phyloP scores from a whole-genome alignment of 2,888 invertebrate genomes.

The Rhagophthalmus giganteus region DNA sequence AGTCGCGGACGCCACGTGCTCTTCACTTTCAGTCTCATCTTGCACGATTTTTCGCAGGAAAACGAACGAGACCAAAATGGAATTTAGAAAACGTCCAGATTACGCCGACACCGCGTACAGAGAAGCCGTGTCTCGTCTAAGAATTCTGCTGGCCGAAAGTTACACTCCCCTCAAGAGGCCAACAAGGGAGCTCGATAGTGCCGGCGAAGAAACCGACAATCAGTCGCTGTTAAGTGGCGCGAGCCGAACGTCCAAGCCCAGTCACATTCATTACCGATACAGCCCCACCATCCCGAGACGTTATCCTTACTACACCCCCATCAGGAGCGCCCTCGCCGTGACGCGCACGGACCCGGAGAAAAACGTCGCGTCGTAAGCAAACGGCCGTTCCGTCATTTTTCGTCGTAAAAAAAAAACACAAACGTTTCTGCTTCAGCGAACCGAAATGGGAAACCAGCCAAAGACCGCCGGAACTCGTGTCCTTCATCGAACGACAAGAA shows the following conservation, averaged over 20 bases:
- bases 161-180: constrained; percentile 62
- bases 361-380: constrained; percentile 11
- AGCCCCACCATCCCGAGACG: constrained; percentile 27
- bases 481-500: constrained; percentile 83
- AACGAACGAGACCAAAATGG: constrained; percentile 52
- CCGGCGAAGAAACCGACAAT: constrained; percentile 64
- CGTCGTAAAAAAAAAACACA: too few species aligned
- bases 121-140: constrained; percentile 79
- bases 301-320: constrained; percentile 32
- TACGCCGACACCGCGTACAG: constrained; percentile 84
- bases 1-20: neutral
- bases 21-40: too few species aligned
- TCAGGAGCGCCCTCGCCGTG: constrained; percentile 10
- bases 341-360: constrained; percentile 9
- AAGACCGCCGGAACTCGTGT: constrained; percentile 71
- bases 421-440: constrained; percentile 15
- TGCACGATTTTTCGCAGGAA: constrained; percentile 16
- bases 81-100: constrained; percentile 66
- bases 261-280: constrained; percentile 31
- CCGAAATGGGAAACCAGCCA: constrained; percentile 17
- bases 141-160: constrained; percentile 76
- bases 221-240: constrained; percentile 56
- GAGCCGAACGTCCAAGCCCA: constrained; percentile 34
- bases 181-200: constrained; percentile 57
- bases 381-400: too few species aligned